Evolutionary conservation across 64 coral and sea anemone species (phyloP).

Genomic region (Actinia tenebrosa): DNA sequence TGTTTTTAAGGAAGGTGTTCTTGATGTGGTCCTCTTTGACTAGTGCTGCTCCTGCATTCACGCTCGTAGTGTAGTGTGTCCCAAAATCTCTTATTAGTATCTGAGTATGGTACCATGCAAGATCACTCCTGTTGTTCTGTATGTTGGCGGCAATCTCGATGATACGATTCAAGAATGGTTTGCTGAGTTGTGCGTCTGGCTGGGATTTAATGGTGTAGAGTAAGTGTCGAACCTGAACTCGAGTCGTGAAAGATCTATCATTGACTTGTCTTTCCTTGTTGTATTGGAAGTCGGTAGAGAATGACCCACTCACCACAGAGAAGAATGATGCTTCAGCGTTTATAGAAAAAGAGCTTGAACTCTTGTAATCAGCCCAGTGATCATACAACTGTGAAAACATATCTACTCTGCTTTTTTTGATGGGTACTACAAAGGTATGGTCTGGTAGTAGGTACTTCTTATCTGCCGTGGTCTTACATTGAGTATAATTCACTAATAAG

Average conservation of each 20-base stretch:
- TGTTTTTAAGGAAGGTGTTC: constrained; percentile 28
- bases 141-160: constrained; percentile 75
- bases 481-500: constrained; percentile 48
- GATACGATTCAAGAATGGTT: constrained; percentile 55
- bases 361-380: constrained; percentile 54
- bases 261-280: constrained; percentile 47
- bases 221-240: constrained; percentile 55
- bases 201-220: constrained; percentile 62
- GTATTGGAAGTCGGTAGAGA: constrained; percentile 48
- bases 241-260: constrained; percentile 38
- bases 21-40: constrained; percentile 73
- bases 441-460: constrained; percentile 64
- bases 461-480: constrained; percentile 65
- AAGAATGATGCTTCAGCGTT: constrained; percentile 50
- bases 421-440: constrained; percentile 47
- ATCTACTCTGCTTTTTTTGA: constrained; percentile 63
- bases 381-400: constrained; percentile 62
- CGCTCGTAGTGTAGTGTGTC: constrained; percentile 76
- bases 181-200: constrained; percentile 51
- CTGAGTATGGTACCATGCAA: constrained; percentile 65
- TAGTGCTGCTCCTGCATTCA: constrained; percentile 70
- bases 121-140: constrained; percentile 73
- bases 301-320: constrained; percentile 57
- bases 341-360: constrained; percentile 43
- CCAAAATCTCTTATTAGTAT: constrained; percentile 82